These are phyloP conservation scores for Dendrolimus kikuchii DNA, from an alignment of 1,140 invertebrate species.

Conservation along the genomic window DNA sequence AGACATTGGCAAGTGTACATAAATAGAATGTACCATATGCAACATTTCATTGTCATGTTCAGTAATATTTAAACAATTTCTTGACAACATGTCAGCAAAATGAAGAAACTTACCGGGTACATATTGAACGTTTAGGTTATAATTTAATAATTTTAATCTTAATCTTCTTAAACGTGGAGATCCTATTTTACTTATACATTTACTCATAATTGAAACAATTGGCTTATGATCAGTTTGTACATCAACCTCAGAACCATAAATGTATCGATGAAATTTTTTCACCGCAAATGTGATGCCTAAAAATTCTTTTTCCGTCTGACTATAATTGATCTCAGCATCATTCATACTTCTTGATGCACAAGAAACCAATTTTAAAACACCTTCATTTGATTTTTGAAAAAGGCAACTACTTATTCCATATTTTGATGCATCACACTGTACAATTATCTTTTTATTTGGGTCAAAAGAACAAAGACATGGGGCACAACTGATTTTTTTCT, in stretches of 20 bases:
- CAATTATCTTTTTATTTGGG: conserved; percentile 7
- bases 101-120: conserved; percentile 22
- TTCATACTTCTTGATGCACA: conserved; percentile 46
- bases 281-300: conserved; percentile 37
- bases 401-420: too few relatives aligned
- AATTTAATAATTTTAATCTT: conserved; percentile 40
- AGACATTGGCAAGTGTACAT: conserved; percentile 12
- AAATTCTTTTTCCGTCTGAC: conserved; percentile 57
- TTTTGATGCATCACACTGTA: conserved; percentile 26
- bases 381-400: too few relatives aligned
- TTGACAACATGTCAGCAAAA: conserved; percentile 33
- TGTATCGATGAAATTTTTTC: conserved; percentile 51
- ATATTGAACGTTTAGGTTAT: conserved; percentile 27
- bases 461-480: conserved; percentile 27
- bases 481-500: conserved; percentile 5
- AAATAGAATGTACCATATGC: conserved; percentile 7
- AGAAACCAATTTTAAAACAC: conserved; percentile 39
- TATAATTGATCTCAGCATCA: conserved; percentile 37
- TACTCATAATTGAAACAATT: conserved; percentile 21
- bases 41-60: conserved; percentile 5
- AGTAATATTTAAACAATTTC: conserved; percentile 16
- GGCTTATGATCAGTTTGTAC: conserved; percentile 16
- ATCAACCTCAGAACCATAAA: conserved; percentile 34
- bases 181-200: conserved; percentile 18
- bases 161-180: conserved; percentile 44